phyloP scores from a whole-genome alignment of 2,113 vertebrate species.

The Plectropomus leopardus region DNA sequence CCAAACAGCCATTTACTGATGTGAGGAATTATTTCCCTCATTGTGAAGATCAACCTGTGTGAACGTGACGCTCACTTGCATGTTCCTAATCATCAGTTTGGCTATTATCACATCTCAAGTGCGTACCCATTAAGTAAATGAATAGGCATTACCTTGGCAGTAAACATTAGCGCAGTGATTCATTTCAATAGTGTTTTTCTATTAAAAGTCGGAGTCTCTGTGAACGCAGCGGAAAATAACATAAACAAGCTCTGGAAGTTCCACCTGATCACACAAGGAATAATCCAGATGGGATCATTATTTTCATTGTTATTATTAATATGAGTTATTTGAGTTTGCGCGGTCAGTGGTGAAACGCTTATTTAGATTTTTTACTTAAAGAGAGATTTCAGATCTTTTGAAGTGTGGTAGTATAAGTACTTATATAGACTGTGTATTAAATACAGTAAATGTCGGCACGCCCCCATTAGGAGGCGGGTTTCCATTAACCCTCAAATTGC shows the following conservation, averaged over 20 bases:
- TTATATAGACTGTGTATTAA: no score
- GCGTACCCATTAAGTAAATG: constrained; percentile 66
- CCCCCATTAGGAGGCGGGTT: no score
- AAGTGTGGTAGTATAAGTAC: no score
- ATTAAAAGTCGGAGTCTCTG: constrained; percentile 34
- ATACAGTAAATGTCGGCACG: no score
- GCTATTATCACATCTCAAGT: constrained; percentile 59
- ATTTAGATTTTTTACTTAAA: not conserved
- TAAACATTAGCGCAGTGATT: constrained; percentile 59
- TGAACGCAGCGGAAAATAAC: not conserved
- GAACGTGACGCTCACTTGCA: constrained; percentile 16
- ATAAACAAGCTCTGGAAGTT: constrained; percentile 27
- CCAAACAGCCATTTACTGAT: constrained; percentile 43
- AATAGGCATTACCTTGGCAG: constrained; percentile 59
- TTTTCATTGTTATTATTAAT: not conserved
- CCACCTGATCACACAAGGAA: constrained; percentile 8
- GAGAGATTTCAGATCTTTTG: no score
- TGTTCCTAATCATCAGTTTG: constrained; percentile 53
- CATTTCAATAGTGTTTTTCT: constrained; percentile 57
- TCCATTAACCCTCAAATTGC: no score
- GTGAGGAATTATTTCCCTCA: constrained; percentile 22
- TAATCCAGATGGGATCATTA: not conserved
- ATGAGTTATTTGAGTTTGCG: not conserved
- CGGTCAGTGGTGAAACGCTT: not conserved
- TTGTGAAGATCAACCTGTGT: constrained; percentile 29